A percentile compares a stretch with the other conserved stretches of the same genome.
Conservation (phyloP, 2,797 vertebrate species). For the Novumbra hubbsi region DNA sequence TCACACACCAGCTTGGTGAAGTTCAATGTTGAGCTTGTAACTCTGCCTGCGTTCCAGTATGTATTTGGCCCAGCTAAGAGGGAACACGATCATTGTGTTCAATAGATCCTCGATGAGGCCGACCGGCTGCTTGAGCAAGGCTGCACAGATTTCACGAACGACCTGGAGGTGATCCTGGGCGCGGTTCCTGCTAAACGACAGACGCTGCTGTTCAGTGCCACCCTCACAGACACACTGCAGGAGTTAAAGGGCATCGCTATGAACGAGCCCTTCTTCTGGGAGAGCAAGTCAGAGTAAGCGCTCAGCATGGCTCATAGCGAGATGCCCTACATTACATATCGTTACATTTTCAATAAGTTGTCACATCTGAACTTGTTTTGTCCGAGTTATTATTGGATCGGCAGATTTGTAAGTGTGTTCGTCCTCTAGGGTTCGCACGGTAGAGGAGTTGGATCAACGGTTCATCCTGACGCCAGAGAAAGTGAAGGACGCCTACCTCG, state of each 20-base stretch:
- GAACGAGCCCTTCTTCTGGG: slow-evolving; percentile 93
- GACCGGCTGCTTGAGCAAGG: slow-evolving; percentile 93
- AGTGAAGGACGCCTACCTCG: slow-evolving; percentile 90
- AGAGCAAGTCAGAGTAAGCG: slow-evolving; percentile 84
- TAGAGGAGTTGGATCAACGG: slow-evolving; percentile 88
- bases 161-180: slow-evolving; percentile 87
- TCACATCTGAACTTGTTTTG: too few species aligned
- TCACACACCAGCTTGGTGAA: too few species aligned
- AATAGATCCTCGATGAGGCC: slow-evolving; percentile 91
- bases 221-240: slow-evolving; percentile 85
- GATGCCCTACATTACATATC: not conserved
- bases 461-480: slow-evolving; percentile 92
- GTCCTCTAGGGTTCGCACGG: slow-evolving; percentile 79
- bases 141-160: slow-evolving; percentile 87
- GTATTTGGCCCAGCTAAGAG: too few species aligned
- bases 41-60: too few species aligned
- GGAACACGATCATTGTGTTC: not conserved
- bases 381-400: not conserved
- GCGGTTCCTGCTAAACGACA: slow-evolving; percentile 79
- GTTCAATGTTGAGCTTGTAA: too few species aligned
- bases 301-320: not conserved
- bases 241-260: slow-evolving; percentile 85
- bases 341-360: too few species aligned
- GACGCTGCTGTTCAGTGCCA: slow-evolving; percentile 94
- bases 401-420: not conserved